phyloP scores from a whole-genome alignment of 1,140 invertebrate species.

The Agraylea sexmaculata region DNA sequence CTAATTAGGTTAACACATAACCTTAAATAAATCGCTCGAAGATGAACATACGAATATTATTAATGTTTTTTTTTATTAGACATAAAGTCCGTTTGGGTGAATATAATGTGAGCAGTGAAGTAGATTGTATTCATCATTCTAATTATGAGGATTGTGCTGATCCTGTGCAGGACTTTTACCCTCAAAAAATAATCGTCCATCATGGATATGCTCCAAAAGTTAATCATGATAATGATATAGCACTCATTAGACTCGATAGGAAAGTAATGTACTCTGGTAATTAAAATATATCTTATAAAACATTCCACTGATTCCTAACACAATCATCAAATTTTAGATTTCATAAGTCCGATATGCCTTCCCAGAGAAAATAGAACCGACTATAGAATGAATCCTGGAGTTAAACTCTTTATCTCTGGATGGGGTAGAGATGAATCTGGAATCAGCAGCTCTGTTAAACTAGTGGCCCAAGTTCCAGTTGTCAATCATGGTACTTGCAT shows the following conservation, averaged over 20 bases:
- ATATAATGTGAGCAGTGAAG: slow-evolving; percentile 41
- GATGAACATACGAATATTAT: not conserved
- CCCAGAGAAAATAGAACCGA: slow-evolving; percentile 18
- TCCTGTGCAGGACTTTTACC: slow-evolving; percentile 37
- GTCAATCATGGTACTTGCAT: slow-evolving; percentile 26
- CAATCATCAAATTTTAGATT: slow-evolving; percentile 13
- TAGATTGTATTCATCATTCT: slow-evolving; percentile 41
- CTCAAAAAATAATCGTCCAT: slow-evolving; percentile 48
- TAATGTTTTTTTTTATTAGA: slow-evolving; percentile 22
- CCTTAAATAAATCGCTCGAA: not conserved
- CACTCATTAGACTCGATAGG: slow-evolving; percentile 45
- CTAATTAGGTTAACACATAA: too few relatives aligned
- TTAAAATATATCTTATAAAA: not conserved
- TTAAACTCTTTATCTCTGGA: slow-evolving; percentile 7
- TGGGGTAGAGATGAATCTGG: slow-evolving; percentile 23
- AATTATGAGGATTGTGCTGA: slow-evolving; percentile 32
- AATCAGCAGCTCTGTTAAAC: slow-evolving; percentile 29
- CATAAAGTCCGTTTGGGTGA: slow-evolving; percentile 48
- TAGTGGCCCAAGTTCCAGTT: slow-evolving; percentile 35
- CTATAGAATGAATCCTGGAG: not conserved
- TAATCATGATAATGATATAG: slow-evolving; percentile 54
- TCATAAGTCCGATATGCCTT: slow-evolving; percentile 38
- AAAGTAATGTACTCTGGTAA: slow-evolving; percentile 41
- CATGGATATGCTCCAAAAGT: slow-evolving; percentile 44
- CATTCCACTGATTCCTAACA: not conserved